Conservation (phyloP, 2,888 invertebrate genomes). For the Leucoma salicis region DNA sequence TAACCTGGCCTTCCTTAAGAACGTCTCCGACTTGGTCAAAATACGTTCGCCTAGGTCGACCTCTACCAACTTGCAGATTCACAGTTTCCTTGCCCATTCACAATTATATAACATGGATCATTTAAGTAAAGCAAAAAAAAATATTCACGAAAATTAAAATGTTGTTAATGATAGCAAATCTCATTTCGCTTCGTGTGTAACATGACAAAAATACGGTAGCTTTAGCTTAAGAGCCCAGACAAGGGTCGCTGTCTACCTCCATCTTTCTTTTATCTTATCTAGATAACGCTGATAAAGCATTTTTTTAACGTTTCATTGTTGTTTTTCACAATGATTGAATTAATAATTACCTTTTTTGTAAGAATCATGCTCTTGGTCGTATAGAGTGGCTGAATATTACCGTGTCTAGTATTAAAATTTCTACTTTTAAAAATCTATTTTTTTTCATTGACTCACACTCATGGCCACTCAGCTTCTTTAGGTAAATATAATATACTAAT, state of each 20-base stretch:
- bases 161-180: slow-evolving; percentile 2
- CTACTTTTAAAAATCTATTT: too few relatives aligned
- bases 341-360: neutral
- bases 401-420: too few relatives aligned
- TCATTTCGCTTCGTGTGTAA: slow-evolving; percentile 12
- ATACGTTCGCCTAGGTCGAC: too few relatives aligned
- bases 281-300: slow-evolving; percentile 23
- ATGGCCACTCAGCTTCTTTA: too few relatives aligned
- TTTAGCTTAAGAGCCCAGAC: slow-evolving; percentile 16
- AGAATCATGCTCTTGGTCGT: neutral
- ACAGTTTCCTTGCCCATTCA: too few relatives aligned
- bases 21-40: too few relatives aligned
- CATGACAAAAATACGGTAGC: slow-evolving; percentile 5
- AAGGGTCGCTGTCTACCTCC: slow-evolving; percentile 31
- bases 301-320: slow-evolving; percentile 16
- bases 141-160: neutral
- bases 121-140: neutral
- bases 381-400: too few relatives aligned
- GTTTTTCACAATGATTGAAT: neutral
- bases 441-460: too few relatives aligned
- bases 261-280: slow-evolving; percentile 25
- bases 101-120: too few relatives aligned
- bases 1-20: too few relatives aligned
- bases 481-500: too few relatives aligned
- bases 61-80: too few relatives aligned